A percentile compares a stretch with the other conserved stretches of the same genome.
phyloP scores from a whole-genome alignment of 2,113 vertebrate species.

The Osmerus mordax region DNA sequence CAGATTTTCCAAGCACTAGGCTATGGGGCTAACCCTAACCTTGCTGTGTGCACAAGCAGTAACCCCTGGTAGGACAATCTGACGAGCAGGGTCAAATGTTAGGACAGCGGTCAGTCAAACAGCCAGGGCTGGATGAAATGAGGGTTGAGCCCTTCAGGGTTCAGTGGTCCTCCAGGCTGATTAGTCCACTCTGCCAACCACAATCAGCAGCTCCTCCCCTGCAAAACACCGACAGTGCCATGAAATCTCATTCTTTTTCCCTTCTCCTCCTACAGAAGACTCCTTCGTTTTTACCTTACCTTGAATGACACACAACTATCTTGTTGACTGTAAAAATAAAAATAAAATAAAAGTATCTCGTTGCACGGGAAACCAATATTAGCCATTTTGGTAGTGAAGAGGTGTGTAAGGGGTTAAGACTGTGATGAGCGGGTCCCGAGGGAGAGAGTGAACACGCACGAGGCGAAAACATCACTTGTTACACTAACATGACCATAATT shows the following conservation, averaged over 20 bases:
- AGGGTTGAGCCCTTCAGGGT: slow-evolving; percentile 26
- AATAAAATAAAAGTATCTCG: no score
- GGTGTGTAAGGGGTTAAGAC: neutral
- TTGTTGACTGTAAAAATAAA: no score
- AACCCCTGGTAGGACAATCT: no score
- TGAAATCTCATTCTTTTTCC: slow-evolving; percentile 31
- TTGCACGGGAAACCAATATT: no score
- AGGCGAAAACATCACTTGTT: neutral
- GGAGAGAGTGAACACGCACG: neutral
- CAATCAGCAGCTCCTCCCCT: neutral
- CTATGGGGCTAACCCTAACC: no score
- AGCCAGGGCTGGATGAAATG: neutral
- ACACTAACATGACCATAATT: neutral
- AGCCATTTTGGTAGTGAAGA: no score
- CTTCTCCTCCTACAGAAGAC: slow-evolving; percentile 18
- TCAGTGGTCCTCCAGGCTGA: slow-evolving; percentile 29
- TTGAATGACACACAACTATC: no score
- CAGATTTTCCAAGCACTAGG: no score
- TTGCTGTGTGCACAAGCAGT: no score
- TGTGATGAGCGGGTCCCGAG: neutral
- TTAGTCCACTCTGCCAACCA: slow-evolving; percentile 19
- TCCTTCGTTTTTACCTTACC: no score
- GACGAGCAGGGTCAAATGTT: no score
- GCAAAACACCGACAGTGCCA: slow-evolving; percentile 27
- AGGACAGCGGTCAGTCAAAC: no score